phyloP scores from a whole-genome alignment of 2,888 invertebrate species.

The Dasysyrphus albostriatus region DNA sequence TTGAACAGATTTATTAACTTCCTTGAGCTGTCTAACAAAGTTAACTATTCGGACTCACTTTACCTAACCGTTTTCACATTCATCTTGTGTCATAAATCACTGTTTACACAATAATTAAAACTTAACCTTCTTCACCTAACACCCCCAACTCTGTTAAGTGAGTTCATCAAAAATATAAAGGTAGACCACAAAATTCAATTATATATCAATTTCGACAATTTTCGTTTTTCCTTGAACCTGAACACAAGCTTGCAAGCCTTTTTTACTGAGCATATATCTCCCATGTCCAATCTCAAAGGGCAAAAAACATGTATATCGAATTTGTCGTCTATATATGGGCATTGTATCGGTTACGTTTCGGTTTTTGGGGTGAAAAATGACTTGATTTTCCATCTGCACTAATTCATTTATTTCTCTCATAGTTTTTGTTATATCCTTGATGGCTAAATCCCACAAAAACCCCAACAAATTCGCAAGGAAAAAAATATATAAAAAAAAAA shows the following conservation, averaged over 20 bases:
- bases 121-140: background rate
- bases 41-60: background rate
- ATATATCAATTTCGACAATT: background rate
- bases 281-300: background rate
- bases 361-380: constrained; percentile 33
- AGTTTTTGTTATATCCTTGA: constrained; percentile 5
- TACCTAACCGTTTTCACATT: constrained; percentile 1
- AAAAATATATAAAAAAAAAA: background rate
- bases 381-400: constrained; percentile 38
- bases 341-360: background rate
- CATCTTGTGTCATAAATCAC: constrained; percentile 19
- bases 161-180: constrained; percentile 19
- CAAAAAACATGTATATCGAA: background rate
- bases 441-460: background rate
- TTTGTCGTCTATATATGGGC: background rate
- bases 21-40: background rate
- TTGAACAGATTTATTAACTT: background rate
- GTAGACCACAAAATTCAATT: constrained; percentile 27
- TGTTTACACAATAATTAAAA: constrained; percentile 25
- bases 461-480: background rate
- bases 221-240: background rate
- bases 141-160: background rate
- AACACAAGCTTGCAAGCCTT: background rate
- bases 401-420: constrained; percentile 41
- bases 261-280: background rate